A percentile compares a stretch with the other conserved stretches of the same genome.
These are phyloP conservation scores for Gallinago nigripennis DNA, from an alignment of 2,797 vertebrate genomes.

Conservation along the genomic window DNA sequence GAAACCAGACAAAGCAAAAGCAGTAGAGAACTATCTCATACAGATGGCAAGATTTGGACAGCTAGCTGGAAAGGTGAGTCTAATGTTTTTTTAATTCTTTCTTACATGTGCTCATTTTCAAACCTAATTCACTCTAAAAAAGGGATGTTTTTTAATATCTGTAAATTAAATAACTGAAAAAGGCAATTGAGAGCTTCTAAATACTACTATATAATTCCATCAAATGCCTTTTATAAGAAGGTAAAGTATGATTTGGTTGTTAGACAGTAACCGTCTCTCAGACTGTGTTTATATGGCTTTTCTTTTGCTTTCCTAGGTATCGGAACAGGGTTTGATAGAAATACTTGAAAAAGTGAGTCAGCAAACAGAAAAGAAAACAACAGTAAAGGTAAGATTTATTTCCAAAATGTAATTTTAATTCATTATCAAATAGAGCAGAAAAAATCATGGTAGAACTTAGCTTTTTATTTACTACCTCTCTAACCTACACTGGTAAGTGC, in stretches of 20 bases:
- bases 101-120: neutral
- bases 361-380: constrained; percentile 96
- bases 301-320: constrained; percentile 79
- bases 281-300: neutral
- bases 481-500: neutral
- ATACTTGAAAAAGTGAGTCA: constrained; percentile 98
- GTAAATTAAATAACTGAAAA: neutral
- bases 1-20: constrained; percentile 96
- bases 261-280: neutral
- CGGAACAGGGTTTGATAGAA: constrained; percentile 95
- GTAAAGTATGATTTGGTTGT: neutral
- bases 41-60: constrained; percentile 94
- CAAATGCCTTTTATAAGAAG: neutral
- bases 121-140: neutral
- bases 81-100: neutral
- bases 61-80: constrained; percentile 90
- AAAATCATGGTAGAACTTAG: neutral
- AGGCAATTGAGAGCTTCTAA: neutral
- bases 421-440: neutral
- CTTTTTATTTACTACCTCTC: neutral
- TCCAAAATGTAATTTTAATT: neutral
- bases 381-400: constrained; percentile 86
- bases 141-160: neutral
- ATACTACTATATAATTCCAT: neutral
- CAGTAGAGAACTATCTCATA: constrained; percentile 97